These are phyloP conservation scores for Molanna angustata DNA, from an alignment of 2,888 invertebrate genomes.

Conservation along the genomic window DNA sequence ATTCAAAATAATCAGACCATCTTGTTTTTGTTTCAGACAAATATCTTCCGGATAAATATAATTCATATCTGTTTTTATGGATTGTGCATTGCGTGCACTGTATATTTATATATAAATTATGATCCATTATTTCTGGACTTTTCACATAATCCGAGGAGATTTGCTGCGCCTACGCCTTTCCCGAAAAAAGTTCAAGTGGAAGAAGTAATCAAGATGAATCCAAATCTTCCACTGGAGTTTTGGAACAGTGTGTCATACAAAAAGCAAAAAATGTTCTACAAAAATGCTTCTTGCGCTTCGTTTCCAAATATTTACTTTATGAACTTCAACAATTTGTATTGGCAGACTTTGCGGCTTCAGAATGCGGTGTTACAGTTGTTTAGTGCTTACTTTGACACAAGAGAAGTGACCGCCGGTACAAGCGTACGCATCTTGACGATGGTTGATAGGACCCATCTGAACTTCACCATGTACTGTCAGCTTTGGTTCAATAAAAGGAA, in stretches of 20 bases:
- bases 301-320: conserved; percentile 10
- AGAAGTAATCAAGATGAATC: not conserved
- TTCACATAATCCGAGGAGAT: too few relatives aligned
- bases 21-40: too few relatives aligned
- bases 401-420: conserved; percentile 73
- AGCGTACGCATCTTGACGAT: conserved; percentile 82
- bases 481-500: conserved; percentile 84
- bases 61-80: too few relatives aligned
- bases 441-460: conserved; percentile 84
- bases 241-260: not conserved
- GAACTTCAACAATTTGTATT: conserved; percentile 11
- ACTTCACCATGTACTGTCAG: conserved; percentile 80
- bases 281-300: conserved; percentile 4
- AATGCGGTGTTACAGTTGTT: conserved; percentile 11
- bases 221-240: not conserved
- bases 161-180: too few relatives aligned
- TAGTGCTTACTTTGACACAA: conserved; percentile 61
- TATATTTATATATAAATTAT: too few relatives aligned
- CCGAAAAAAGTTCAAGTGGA: too few relatives aligned
- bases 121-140: too few relatives aligned
- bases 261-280: not conserved
- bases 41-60: too few relatives aligned
- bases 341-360: conserved; percentile 6
- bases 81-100: too few relatives aligned
- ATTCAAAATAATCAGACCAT: too few relatives aligned